phyloP scores from a whole-genome alignment of 92 coral and sea anemone genomes.

The Pocillopora meandrina region DNA sequence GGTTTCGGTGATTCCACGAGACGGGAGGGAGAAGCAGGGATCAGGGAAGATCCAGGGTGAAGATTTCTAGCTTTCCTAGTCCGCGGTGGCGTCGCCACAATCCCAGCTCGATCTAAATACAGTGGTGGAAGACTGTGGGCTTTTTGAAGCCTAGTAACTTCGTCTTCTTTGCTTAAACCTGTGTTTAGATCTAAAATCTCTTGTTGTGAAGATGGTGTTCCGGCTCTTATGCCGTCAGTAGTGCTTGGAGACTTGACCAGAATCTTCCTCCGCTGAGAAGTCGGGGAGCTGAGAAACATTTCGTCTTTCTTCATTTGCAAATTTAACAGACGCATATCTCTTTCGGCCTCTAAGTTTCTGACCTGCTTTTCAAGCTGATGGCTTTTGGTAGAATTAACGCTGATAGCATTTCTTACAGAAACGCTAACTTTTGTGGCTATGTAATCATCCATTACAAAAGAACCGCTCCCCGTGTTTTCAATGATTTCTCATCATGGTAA shows the following conservation, averaged over 20 bases:
- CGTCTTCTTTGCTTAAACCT: not conserved
- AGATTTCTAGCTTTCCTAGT: constrained; percentile 29
- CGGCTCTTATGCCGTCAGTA: not conserved
- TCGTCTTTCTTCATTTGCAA: constrained; percentile 71
- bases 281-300: constrained; percentile 36
- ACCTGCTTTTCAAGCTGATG: constrained; percentile 64
- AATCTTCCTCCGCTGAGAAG: constrained; percentile 4
- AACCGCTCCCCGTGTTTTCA: not conserved
- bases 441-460: constrained; percentile 52
- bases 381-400: constrained; percentile 50
- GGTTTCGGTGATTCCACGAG: not conserved
- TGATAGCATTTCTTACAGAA: constrained; percentile 67
- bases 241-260: constrained; percentile 25
- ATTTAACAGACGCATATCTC: constrained; percentile 70
- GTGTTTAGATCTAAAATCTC: constrained; percentile 5
- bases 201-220: constrained; percentile 1
- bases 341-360: constrained; percentile 70
- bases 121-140: constrained; percentile 26
- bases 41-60: constrained; percentile 7
- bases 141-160: constrained; percentile 6
- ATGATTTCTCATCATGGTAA: not conserved
- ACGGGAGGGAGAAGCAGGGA: constrained; percentile 20
- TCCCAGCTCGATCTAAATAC: constrained; percentile 11
- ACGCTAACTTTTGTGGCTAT: constrained; percentile 59
- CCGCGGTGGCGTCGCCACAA: constrained; percentile 46